These are phyloP conservation scores for Coregonus sp. DNA, from an alignment of 2,797 vertebrate species.

Conservation along the genomic window DNA sequence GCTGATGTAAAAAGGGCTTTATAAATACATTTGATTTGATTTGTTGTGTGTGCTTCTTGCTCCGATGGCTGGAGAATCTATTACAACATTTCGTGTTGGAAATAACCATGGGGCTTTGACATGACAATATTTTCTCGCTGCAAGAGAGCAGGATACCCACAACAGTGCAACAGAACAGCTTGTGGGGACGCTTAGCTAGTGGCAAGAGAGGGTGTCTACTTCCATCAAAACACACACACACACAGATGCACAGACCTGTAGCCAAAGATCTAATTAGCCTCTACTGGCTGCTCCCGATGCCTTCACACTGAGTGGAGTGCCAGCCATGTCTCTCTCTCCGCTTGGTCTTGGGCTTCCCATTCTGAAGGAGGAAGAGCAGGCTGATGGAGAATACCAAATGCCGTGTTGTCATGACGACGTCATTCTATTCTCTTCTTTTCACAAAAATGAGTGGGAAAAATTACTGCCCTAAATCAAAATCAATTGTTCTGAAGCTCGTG, in stretches of 20 bases:
- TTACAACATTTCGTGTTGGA: neutral
- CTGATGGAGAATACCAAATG: neutral
- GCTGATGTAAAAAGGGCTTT: too few species aligned
- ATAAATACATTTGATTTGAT: neutral
- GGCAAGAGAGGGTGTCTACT: conserved; percentile 45
- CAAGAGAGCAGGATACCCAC: conserved; percentile 63
- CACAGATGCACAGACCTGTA: conserved; percentile 55
- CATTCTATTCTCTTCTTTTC: neutral
- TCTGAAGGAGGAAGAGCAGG: neutral
- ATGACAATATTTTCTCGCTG: conserved; percentile 8
- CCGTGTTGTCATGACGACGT: neutral
- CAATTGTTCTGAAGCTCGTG: neutral
- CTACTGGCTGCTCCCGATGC: conserved; percentile 69
- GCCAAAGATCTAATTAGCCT: conserved; percentile 68
- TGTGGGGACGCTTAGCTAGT: conserved; percentile 65
- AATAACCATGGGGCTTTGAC: neutral
- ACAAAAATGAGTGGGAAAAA: too few species aligned
- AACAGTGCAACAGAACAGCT: conserved; percentile 61
- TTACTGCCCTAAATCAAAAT: neutral
- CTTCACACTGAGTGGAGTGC: conserved; percentile 11
- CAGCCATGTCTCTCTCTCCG: neutral
- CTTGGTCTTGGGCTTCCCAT: neutral
- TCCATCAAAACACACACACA: conserved; percentile 71
- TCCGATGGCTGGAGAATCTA: neutral
- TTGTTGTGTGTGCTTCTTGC: neutral